Conservation (phyloP, 2,888 invertebrate species). For the Dromius quadrimaculatus region DNA sequence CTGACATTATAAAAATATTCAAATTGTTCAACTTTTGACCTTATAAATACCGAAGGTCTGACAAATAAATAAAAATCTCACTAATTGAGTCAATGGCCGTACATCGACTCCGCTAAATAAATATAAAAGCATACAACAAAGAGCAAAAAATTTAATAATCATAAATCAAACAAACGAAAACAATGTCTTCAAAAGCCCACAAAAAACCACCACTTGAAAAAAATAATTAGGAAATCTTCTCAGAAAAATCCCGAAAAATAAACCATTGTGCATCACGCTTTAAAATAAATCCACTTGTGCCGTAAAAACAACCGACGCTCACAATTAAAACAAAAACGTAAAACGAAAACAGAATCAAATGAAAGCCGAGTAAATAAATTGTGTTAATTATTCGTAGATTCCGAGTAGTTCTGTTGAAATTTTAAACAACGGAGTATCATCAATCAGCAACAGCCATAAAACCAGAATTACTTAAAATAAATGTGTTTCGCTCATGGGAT, state of each 20-base stretch:
- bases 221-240: constrained; percentile 13
- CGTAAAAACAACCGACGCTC: constrained; percentile 27
- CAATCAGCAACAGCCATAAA: constrained; percentile 46
- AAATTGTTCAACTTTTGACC: constrained; percentile 33
- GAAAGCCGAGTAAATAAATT: constrained; percentile 49
- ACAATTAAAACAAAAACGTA: constrained; percentile 36
- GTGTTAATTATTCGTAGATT: constrained; percentile 49
- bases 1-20: constrained; percentile 25
- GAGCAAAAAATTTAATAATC: constrained; percentile 21
- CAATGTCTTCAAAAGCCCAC: constrained; percentile 5
- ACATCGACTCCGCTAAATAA: constrained; percentile 17
- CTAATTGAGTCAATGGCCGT: constrained; percentile 14
- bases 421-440: constrained; percentile 49
- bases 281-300: constrained; percentile 40
- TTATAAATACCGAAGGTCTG: neutral
- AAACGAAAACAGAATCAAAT: constrained; percentile 42
- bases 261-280: constrained; percentile 17
- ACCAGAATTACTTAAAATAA: constrained; percentile 50
- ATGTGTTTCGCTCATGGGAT: constrained; percentile 18
- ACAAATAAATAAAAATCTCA: constrained; percentile 27
- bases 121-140: constrained; percentile 22
- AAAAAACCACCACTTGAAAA: constrained; percentile 28
- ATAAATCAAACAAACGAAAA: constrained; percentile 30
- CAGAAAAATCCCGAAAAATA: constrained; percentile 18
- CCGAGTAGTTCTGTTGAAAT: constrained; percentile 45